Evolutionary conservation across 2,888 invertebrate genomes (phyloP), one percentile per base, ranked within the genome.

Genomic region (Unio pictorum): DNA sequence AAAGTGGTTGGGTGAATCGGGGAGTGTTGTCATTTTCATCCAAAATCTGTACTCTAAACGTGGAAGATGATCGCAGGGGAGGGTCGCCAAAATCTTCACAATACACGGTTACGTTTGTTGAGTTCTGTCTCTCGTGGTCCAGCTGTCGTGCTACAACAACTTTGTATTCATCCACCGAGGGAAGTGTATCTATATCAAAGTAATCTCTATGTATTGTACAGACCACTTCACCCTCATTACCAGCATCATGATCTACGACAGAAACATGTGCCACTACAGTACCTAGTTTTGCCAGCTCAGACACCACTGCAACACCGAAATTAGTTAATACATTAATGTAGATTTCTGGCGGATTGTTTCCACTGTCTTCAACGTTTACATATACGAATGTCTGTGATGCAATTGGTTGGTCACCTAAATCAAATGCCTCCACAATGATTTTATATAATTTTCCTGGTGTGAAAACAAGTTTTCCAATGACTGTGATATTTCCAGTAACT

Each of bases 11-110:
- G 1, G 67, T 94, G 88, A 97, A 97, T 64, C 94, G 92, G 0
- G 97, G 97, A 86, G 95, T 95, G 89, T 97, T 96, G 90, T 97
- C 97, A 90, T 98, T 97, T 64, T 95, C 94, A 90, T 97, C 97
- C 69, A 95, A 91, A 2, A 98, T 75, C 20, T 69, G 65, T 0
- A 87, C 82, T 26, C 72, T 77, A 65, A 87, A 80, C 28, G 71
- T 69, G 6, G 72, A 71, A 26, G 72, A 66, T 20, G 79, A 73
- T 15, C 67, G 75, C 17, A 79, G 61, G 5, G 75, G 66, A 11
- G 80, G 81, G 4, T 55, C 55, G 1, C 82, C 80, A 6, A 95
- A 93, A 18, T 95, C 93, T 87, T 74, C 65, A 63, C 86, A 86
- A 8, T 69, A 72, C 59, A 98, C 93, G 3, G 69, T 69, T 34